phyloP scores from a whole-genome alignment of 2,888 invertebrate species.

The Drosophila eohydei region DNA sequence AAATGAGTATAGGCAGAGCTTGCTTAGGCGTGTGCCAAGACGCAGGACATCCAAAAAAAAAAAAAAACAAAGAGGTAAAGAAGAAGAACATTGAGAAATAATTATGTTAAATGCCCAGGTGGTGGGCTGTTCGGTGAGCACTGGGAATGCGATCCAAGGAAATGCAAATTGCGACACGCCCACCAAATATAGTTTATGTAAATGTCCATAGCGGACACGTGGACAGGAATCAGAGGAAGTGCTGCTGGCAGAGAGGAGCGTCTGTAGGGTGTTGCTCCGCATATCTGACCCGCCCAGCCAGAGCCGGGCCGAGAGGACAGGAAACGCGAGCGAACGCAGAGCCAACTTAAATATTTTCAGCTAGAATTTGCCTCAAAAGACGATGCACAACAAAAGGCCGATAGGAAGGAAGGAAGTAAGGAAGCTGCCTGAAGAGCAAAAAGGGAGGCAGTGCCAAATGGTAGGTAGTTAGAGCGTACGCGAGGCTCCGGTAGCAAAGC shows the following conservation, averaged over 20 bases:
- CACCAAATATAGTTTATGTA: conserved; percentile 49
- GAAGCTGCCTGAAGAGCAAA: conserved; percentile 17
- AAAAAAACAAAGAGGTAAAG: too few relatives aligned
- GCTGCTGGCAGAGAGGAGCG: conserved; percentile 11
- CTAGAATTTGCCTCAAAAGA: conserved; percentile 66
- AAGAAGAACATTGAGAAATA: not conserved
- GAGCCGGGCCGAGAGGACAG: conserved; percentile 24
- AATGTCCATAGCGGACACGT: conserved; percentile 68
- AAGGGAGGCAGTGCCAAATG: conserved; percentile 18
- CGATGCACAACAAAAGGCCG: conserved; percentile 25
- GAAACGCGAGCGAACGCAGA: conserved; percentile 29
- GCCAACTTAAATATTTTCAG: conserved; percentile 26
- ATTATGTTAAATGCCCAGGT: conserved; percentile 14
- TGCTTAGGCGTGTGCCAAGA: conserved; percentile 65
- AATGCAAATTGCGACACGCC: conserved; percentile 63
- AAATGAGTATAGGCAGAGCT: conserved; percentile 25
- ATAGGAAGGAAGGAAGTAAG: conserved; percentile 17
- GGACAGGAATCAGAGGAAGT: conserved; percentile 37
- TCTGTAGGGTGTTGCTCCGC: conserved; percentile 34
- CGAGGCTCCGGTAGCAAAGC: conserved; percentile 19
- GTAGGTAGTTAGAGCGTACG: conserved; percentile 9
- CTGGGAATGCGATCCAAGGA: conserved; percentile 22
- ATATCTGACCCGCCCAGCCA: conserved; percentile 63
- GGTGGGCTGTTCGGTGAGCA: conserved; percentile 3
- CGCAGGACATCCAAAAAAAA: conserved; percentile 17